Percentiles rank a stretch among this genome's conserved stretches.
Conservation (phyloP, 2,888 invertebrate genomes). For the Brachyptera putata region DNA sequence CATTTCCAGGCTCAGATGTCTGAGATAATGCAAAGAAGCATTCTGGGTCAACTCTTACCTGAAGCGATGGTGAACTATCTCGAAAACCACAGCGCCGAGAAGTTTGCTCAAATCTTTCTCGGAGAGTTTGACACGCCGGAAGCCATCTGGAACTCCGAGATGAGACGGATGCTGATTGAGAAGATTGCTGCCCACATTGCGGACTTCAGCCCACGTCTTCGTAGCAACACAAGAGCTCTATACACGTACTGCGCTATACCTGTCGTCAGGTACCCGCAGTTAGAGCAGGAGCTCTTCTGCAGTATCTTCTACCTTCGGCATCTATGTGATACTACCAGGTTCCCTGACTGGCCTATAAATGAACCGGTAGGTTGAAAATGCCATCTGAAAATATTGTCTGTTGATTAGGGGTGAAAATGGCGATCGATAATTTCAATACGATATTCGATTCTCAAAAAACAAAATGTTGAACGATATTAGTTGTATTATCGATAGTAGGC, state of each 20-base stretch:
- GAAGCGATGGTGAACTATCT: conserved; percentile 99
- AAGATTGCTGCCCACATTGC: conserved; percentile 96
- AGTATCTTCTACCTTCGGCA: conserved; percentile 97
- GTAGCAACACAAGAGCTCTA: conserved; percentile 89
- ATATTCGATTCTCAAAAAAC: neutral
- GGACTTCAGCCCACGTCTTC: conserved; percentile 92
- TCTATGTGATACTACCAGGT: conserved; percentile 80
- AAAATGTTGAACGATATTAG: no score
- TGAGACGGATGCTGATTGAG: conserved; percentile 94
- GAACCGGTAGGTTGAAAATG: conserved; percentile 75
- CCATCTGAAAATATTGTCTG: no score
- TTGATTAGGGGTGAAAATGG: no score
- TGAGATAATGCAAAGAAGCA: conserved; percentile 87
- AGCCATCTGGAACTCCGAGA: conserved; percentile 97
- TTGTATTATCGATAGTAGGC: no score
- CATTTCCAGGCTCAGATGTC: conserved; percentile 48
- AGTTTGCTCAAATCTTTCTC: conserved; percentile 95
- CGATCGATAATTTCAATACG: neutral
- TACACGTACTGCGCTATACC: conserved; percentile 96
- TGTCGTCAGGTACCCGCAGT: conserved; percentile 86
- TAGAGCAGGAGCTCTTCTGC: conserved; percentile 96
- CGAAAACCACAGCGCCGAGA: conserved; percentile 96
- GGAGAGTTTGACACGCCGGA: conserved; percentile 99
- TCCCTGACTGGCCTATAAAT: conserved; percentile 96
- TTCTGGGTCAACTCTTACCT: conserved; percentile 88